phyloP scores from a whole-genome alignment of 2,888 invertebrate species.

The Drosophila yooni region DNA sequence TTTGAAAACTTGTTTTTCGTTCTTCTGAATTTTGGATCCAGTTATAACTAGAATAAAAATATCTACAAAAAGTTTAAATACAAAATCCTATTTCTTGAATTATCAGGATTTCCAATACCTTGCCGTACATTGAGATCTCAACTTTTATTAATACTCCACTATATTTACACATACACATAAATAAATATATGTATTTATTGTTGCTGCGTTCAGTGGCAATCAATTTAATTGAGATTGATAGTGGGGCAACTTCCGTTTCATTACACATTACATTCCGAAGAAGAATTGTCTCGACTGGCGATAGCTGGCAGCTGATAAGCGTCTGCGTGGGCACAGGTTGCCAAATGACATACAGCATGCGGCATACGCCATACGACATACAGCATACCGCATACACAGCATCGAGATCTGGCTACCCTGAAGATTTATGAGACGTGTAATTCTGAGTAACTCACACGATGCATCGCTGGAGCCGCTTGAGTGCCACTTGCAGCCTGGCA shows the following conservation, averaged over 20 bases:
- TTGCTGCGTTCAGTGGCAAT: constrained; percentile 57
- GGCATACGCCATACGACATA: not conserved
- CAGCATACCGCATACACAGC: not conserved
- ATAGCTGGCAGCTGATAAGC: constrained; percentile 66
- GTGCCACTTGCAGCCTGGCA: constrained; percentile 36
- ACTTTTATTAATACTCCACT: not conserved
- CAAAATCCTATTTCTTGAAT: not conserved
- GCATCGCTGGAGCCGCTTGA: constrained; percentile 21
- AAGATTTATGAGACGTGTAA: constrained; percentile 58
- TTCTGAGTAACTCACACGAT: constrained; percentile 57
- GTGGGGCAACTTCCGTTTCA: constrained; percentile 73
- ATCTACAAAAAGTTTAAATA: not conserved
- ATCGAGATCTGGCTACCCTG: constrained; percentile 19
- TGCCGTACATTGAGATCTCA: not conserved
- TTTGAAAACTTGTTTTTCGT: not conserved
- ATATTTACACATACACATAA: not conserved
- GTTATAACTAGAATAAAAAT: not conserved
- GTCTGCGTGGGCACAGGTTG: constrained; percentile 58
- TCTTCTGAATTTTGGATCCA: accelerated
- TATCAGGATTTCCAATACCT: not conserved
- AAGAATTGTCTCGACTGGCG: constrained; percentile 58
- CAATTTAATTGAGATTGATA: constrained; percentile 79
- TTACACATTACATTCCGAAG: constrained; percentile 68
- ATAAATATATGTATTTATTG: not conserved
- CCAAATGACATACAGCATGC: constrained; percentile 37